A percentile compares a stretch with the other conserved stretches of the same genome.
Conservation (phyloP, 2,888 invertebrate species). For the Amorpha juglandis region DNA sequence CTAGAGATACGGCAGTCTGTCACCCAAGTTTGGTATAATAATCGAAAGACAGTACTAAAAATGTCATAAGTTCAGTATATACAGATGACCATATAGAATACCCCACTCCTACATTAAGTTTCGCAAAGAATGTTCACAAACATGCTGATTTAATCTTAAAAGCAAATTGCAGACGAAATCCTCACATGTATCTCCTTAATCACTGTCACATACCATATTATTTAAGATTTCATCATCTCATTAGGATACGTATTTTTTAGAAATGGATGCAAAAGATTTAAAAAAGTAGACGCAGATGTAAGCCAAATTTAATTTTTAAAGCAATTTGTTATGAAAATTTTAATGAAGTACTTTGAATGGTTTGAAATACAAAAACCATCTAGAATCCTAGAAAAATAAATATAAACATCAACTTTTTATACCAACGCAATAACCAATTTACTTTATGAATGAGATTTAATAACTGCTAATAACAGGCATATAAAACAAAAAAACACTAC, state of each 20-base stretch:
- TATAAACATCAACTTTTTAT: slow-evolving; percentile 16
- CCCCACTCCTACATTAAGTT: background rate
- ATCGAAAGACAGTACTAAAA: too few relatives aligned
- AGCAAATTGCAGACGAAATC: slow-evolving; percentile 22
- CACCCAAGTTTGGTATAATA: too few relatives aligned
- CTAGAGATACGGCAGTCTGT: too few relatives aligned
- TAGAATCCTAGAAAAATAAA: background rate
- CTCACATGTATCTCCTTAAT: slow-evolving; percentile 17
- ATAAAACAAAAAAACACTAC: background rate
- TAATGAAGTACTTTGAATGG: too few relatives aligned
- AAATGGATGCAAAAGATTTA: background rate
- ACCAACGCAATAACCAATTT: slow-evolving; percentile 12
- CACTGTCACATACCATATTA: slow-evolving; percentile 15
- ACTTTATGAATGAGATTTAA: slow-evolving; percentile 24
- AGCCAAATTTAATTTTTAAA: background rate
- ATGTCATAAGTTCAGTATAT: too few relatives aligned
- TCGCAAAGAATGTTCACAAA: background rate
- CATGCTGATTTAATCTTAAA: slow-evolving; percentile 13
- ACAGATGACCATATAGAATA: too few relatives aligned
- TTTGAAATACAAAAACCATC: too few relatives aligned
- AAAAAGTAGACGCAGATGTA: background rate
- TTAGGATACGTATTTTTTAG: slow-evolving; percentile 1
- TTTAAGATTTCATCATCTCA: slow-evolving; percentile 18
- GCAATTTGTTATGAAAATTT: too few relatives aligned
- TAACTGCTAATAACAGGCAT: slow-evolving; percentile 1